These are phyloP conservation scores for Copidosoma floridanum DNA, from an alignment of 1,140 invertebrate species.

Conservation along the genomic window DNA sequence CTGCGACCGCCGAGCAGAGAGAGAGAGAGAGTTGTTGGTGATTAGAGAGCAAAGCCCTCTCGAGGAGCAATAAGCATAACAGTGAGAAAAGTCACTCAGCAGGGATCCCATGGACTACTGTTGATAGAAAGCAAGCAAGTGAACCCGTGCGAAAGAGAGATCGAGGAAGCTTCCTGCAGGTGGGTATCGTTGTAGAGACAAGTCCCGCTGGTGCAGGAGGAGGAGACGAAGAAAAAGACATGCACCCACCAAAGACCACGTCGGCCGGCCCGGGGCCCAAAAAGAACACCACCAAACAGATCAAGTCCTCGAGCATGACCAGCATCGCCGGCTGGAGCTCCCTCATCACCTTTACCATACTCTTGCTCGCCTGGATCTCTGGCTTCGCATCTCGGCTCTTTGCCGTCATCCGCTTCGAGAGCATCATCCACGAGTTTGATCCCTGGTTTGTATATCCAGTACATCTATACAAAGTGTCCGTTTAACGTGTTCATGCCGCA, in stretches of 20 bases:
- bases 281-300: constrained; percentile 46
- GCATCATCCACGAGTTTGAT: constrained; percentile 99
- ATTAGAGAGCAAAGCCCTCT: too few relatives aligned
- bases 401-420: constrained; percentile 98
- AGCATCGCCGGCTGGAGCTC: constrained; percentile 70
- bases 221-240: too few relatives aligned
- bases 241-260: constrained; percentile 6
- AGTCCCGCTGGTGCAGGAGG: neutral
- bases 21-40: too few relatives aligned
- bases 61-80: neutral
- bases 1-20: neutral
- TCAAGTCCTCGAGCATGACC: constrained; percentile 58
- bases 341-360: constrained; percentile 86
- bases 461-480: too few relatives aligned
- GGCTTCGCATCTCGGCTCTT: constrained; percentile 97
- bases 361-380: constrained; percentile 93
- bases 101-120: too few relatives aligned
- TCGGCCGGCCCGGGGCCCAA: constrained; percentile 30
- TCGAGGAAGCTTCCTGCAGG: neutral
- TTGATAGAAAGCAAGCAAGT: neutral
- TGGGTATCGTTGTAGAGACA: neutral
- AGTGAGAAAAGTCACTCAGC: too few relatives aligned
- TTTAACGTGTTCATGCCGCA: too few relatives aligned
- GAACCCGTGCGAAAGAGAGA: too few relatives aligned
- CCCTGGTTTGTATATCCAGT: too few relatives aligned